Conservation (phyloP, 2,888 invertebrate genomes). For the Hofmannophila pseudospretella region DNA sequence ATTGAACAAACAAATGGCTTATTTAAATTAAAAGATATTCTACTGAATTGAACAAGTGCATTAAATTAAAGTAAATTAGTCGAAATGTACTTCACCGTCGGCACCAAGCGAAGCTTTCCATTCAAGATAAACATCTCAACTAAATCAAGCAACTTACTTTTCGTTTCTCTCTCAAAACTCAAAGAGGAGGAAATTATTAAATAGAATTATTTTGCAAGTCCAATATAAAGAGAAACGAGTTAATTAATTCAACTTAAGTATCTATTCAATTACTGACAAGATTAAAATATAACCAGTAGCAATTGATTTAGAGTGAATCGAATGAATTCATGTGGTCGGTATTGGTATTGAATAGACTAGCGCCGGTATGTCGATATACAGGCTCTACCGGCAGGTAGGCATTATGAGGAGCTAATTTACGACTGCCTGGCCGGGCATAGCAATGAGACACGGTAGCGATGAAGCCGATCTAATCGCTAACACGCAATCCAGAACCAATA, state of each 20-base stretch:
- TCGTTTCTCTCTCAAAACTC: neutral
- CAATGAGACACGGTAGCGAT: constrained; percentile 38
- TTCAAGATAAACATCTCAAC: neutral
- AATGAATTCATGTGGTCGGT: constrained; percentile 19
- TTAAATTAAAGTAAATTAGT: constrained; percentile 1
- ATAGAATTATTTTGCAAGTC: neutral
- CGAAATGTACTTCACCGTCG: neutral
- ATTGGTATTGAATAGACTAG: constrained; percentile 23
- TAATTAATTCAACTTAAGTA: neutral
- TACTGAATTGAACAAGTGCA: neutral
- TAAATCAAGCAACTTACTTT: neutral
- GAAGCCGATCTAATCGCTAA: constrained; percentile 42
- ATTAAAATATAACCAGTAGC: constrained; percentile 15
- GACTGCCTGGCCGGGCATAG: constrained; percentile 41
- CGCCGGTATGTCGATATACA: constrained; percentile 31
- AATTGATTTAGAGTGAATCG: constrained; percentile 17
- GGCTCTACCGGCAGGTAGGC: constrained; percentile 20
- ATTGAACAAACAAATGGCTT: constrained; percentile 1
- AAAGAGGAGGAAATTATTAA: neutral
- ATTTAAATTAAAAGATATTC: constrained; percentile 4
- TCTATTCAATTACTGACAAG: neutral
- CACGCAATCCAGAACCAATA: constrained; percentile 33
- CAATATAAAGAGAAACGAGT: neutral
- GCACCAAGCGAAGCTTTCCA: neutral
- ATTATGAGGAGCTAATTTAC: constrained; percentile 53